phyloP scores from a whole-genome alignment of 1,140 invertebrate genomes.

The Drosophila jambulina region DNA sequence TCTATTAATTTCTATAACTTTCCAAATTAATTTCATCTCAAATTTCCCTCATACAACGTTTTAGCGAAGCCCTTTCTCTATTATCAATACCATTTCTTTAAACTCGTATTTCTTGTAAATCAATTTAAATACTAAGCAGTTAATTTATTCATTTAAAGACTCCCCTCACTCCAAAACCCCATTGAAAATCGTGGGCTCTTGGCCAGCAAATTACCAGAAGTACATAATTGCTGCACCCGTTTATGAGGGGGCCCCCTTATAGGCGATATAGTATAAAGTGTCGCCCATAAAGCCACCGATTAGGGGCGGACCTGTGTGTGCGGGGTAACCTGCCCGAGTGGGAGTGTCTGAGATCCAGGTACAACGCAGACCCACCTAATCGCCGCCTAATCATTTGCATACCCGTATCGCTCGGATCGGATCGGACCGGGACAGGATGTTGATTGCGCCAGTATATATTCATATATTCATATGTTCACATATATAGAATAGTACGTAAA shows the following conservation, averaged over 20 bases:
- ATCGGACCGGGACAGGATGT: constrained; percentile 72
- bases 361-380: constrained; percentile 30
- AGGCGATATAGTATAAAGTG: constrained; percentile 21
- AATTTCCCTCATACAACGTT: no score
- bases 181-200: constrained; percentile 23
- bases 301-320: not conserved
- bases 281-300: constrained; percentile 38
- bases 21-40: no score
- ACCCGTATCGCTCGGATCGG: constrained; percentile 36
- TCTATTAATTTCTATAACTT: no score
- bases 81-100: not conserved
- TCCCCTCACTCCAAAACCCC: not conserved
- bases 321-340: not conserved
- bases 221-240: constrained; percentile 47
- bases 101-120: not conserved
- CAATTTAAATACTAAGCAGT: not conserved
- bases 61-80: no score
- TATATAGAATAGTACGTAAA: constrained; percentile 18
- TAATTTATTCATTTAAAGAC: not conserved
- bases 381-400: constrained; percentile 68
- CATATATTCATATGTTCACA: constrained; percentile 22
- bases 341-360: constrained; percentile 22
- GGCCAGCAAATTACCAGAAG: constrained; percentile 44
- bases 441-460: constrained; percentile 47
- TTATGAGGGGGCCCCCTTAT: constrained; percentile 17